Conservation (phyloP, 2,888 invertebrate genomes). For the Drosophila leonis region DNA sequence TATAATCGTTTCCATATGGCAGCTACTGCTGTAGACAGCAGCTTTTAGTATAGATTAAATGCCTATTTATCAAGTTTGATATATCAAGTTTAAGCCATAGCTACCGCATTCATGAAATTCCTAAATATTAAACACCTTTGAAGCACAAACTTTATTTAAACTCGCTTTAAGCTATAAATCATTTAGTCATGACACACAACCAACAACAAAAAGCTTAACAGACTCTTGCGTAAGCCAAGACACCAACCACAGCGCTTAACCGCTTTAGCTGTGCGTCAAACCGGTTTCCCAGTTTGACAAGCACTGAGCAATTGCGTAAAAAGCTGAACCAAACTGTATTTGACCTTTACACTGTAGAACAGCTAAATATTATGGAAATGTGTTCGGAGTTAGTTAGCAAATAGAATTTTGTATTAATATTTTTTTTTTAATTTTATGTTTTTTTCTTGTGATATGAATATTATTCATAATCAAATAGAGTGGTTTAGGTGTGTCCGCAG, state of each 20-base stretch:
- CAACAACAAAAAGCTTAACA: background rate
- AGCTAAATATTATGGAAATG: background rate
- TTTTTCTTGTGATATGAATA: background rate
- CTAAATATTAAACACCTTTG: background rate
- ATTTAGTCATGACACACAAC: slow-evolving; percentile 10
- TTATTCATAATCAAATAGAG: slow-evolving; percentile 4
- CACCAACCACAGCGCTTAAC: slow-evolving; percentile 4
- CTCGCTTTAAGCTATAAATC: background rate
- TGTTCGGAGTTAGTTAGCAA: background rate
- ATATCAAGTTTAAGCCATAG: background rate
- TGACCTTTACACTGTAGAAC: background rate
- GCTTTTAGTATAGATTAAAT: background rate
- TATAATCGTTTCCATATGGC: background rate
- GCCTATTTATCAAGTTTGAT: background rate
- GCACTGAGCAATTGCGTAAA: background rate
- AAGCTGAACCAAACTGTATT: background rate
- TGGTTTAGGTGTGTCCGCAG: background rate
- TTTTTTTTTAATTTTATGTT: background rate
- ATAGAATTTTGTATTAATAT: no score
- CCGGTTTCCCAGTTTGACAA: slow-evolving; percentile 27
- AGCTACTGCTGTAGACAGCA: background rate
- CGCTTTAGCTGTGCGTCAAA: slow-evolving; percentile 5
- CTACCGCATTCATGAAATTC: background rate
- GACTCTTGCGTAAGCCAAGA: background rate
- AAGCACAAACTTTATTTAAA: background rate